Conservation (phyloP, 2,888 invertebrate genomes). For the Acanthosepion pharaonis region DNA sequence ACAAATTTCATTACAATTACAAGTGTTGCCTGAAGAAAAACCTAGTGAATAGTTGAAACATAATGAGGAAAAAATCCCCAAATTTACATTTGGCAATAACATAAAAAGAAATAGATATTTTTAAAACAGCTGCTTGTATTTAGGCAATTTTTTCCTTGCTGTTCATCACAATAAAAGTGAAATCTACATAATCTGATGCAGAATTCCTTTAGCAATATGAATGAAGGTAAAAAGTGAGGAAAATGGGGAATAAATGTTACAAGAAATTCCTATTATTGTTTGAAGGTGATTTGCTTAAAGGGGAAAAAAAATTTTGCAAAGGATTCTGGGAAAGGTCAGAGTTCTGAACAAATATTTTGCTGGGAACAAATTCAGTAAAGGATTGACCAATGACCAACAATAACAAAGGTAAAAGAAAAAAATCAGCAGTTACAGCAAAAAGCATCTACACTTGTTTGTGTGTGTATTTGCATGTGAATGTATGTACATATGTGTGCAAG, state of each 20-base stretch:
- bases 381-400: background rate
- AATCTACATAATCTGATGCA: background rate
- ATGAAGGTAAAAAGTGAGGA: background rate
- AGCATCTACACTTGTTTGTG: background rate
- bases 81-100: background rate
- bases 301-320: background rate
- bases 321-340: slow-evolving; percentile 33
- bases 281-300: background rate
- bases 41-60: background rate
- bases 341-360: background rate
- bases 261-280: background rate
- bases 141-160: background rate
- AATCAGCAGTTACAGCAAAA: background rate
- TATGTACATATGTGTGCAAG: background rate
- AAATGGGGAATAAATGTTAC: background rate
- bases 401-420: background rate
- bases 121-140: background rate
- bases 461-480: background rate
- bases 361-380: background rate
- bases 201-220: background rate
- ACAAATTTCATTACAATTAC: background rate
- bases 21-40: background rate
- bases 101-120: background rate
- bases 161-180: background rate
- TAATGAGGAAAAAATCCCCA: background rate